A percentile compares a stretch with the other conserved stretches of the same genome.
These are phyloP conservation scores for Florisuga fusca DNA, from an alignment of 2,797 vertebrate species.

Conservation along the genomic window DNA sequence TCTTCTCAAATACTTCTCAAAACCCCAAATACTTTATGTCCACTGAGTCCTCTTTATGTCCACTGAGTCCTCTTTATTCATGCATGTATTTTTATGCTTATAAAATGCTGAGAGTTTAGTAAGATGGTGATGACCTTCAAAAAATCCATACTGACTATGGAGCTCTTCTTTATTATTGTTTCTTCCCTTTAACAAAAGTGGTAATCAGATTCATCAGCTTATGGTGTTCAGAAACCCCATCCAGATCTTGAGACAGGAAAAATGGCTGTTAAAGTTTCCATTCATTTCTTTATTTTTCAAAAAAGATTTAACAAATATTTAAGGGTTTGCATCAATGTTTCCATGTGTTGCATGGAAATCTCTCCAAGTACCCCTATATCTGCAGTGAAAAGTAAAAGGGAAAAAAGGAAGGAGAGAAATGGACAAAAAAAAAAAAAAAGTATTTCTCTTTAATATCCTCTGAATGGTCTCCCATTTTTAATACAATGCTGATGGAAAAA, in stretches of 20 bases:
- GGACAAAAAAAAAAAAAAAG: neutral
- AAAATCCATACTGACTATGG: neutral
- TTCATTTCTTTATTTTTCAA: neutral
- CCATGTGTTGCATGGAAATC: neutral
- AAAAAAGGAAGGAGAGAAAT: neutral
- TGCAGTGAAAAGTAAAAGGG: neutral
- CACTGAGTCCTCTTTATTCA: neutral
- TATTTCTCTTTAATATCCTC: neutral
- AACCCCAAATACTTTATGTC: neutral
- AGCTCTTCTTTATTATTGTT: neutral
- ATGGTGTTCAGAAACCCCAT: neutral
- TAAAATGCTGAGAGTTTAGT: neutral
- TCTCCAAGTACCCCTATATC: neutral
- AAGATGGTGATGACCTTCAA: neutral
- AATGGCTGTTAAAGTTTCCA: neutral
- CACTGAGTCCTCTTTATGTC: too few species aligned
- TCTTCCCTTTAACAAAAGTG: neutral
- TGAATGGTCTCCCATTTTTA: neutral
- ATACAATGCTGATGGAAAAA: neutral
- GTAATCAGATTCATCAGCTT: neutral
- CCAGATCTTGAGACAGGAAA: neutral
- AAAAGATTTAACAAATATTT: neutral
- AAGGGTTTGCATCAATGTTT: neutral
- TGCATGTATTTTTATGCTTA: neutral
- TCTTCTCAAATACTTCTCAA: neutral